Conservation (phyloP, 2,888 invertebrate genomes). For the Reticulitermes lucifugus region DNA sequence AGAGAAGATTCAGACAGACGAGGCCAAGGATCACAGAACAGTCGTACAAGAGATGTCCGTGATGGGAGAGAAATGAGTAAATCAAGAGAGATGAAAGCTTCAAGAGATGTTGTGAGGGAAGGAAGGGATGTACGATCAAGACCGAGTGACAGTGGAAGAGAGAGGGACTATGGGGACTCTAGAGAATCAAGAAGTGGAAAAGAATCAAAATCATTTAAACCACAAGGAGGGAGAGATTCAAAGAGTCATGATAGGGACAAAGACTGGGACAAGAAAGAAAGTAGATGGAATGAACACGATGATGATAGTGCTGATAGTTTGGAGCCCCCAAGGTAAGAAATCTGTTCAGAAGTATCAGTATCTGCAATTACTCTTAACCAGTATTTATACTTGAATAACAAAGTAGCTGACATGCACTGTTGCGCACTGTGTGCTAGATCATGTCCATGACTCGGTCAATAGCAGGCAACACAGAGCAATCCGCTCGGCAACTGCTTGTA, state of each 20-base stretch:
- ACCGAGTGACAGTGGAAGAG: conserved; percentile 23
- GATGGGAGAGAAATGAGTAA: conserved; percentile 13
- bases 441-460: no score
- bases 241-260: conserved; percentile 33
- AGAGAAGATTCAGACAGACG: conserved; percentile 41
- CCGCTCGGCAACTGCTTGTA: no score
- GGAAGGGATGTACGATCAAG: conserved; percentile 17
- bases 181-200: conserved; percentile 36
- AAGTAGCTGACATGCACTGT: no score
- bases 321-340: conserved; percentile 1
- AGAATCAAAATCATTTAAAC: neutral
- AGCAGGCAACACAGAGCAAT: no score
- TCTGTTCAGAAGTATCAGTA: neutral
- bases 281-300: conserved; percentile 33
- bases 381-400: no score
- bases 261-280: conserved; percentile 37
- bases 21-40: conserved; percentile 29
- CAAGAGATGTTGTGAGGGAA: conserved; percentile 6
- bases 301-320: conserved; percentile 45
- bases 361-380: no score
- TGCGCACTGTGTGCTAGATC: no score
- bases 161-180: conserved; percentile 34
- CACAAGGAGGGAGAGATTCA: conserved; percentile 21
- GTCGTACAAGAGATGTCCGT: conserved; percentile 17
- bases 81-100: conserved; percentile 1